phyloP scores from a whole-genome alignment of 2,888 invertebrate genomes.

The Rhamnusium bicolor region DNA sequence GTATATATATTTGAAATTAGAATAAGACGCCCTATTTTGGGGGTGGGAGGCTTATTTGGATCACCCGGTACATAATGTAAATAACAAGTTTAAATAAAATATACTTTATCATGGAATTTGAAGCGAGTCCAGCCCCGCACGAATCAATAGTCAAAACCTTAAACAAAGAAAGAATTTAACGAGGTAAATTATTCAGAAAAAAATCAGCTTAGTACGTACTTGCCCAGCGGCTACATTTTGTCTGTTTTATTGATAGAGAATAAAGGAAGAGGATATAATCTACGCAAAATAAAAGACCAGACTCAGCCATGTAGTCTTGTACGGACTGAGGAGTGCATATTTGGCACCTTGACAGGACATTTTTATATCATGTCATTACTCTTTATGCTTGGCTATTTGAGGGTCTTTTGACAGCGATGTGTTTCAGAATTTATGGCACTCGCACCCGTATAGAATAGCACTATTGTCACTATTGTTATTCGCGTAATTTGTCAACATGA shows the following conservation, averaged over 20 bases:
- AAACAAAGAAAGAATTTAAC: no score
- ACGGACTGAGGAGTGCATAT: slow-evolving; percentile 10
- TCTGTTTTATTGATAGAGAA: not conserved
- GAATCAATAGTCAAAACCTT: no score
- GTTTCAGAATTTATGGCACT: not conserved
- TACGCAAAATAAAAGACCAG: not conserved
- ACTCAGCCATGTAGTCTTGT: not conserved
- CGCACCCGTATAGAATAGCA: not conserved
- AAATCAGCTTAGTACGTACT: no score
- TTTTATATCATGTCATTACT: slow-evolving; percentile 47
- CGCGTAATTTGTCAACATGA: not conserved
- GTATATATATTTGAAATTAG: no score
- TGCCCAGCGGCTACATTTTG: not conserved
- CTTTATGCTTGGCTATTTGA: slow-evolving; percentile 31
- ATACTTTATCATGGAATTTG: no score
- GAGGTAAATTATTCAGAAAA: no score
- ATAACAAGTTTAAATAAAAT: no score
- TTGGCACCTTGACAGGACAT: slow-evolving; percentile 50
- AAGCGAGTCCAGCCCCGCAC: no score
- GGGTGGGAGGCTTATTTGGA: no score
- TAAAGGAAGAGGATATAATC: not conserved
- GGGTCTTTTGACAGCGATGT: slow-evolving; percentile 10
- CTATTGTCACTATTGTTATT: not conserved
- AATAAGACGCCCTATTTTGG: no score
- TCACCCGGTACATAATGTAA: no score